Conservation (phyloP, 1,140 invertebrate species). For the Formica selysi region DNA sequence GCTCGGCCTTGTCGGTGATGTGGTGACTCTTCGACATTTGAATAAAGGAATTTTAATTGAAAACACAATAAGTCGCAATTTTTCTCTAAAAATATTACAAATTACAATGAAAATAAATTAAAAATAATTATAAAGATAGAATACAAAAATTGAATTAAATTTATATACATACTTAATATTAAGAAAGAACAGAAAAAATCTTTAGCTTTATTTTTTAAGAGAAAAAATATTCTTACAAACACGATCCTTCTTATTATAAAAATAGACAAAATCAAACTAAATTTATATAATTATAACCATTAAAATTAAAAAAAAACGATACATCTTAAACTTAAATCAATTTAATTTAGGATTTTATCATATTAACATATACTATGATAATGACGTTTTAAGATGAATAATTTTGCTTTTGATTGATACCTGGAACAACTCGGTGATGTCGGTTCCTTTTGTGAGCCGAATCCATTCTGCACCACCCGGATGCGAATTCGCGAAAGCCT, state of each 20-base stretch:
- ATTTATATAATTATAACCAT: background rate
- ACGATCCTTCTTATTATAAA: background rate
- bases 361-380: background rate
- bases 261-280: background rate
- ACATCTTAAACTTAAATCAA: background rate
- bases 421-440: conserved; percentile 93
- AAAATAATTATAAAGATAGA: background rate
- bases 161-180: too few relatives aligned
- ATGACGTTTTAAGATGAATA: background rate
- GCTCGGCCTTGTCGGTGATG: conserved; percentile 86
- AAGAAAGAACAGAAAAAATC: too few relatives aligned
- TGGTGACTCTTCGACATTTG: conserved; percentile 86
- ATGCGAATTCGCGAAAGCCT: conserved; percentile 89
- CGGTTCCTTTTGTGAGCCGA: conserved; percentile 89
- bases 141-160: too few relatives aligned
- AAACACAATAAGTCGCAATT: background rate
- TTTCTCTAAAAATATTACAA: background rate
- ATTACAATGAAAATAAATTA: background rate
- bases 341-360: background rate
- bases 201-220: too few relatives aligned
- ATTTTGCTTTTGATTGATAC: conserved; percentile 64
- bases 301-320: background rate
- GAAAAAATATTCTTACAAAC: too few relatives aligned
- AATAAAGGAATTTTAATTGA: background rate
- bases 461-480: conserved; percentile 94